These are phyloP conservation scores for Drosophila kikkawai DNA, from an alignment of 1,140 invertebrate species.

Conservation along the genomic window DNA sequence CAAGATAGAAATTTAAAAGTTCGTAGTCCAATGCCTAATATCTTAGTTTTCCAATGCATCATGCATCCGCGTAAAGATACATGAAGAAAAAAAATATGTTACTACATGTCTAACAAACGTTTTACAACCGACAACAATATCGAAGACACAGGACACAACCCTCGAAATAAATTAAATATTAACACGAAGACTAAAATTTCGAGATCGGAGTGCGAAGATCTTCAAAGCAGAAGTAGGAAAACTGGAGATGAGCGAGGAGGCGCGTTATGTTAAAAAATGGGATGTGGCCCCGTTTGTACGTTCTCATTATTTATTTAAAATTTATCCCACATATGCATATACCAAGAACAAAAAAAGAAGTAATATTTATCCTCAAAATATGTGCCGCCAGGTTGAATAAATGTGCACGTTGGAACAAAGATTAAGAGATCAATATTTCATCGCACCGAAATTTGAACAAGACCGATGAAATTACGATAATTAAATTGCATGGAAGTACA, in stretches of 20 bases:
- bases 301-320: constrained; percentile 32
- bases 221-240: neutral
- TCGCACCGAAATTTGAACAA: constrained; percentile 28
- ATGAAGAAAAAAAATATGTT: constrained; percentile 17
- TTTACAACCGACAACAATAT: constrained; percentile 6
- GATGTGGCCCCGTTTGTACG: constrained; percentile 33
- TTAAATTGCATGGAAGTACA: constrained; percentile 42
- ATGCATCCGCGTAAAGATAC: neutral
- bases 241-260: neutral
- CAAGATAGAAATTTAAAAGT: constrained; percentile 37
- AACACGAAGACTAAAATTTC: constrained; percentile 1
- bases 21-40: constrained; percentile 11
- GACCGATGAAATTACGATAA: constrained; percentile 27
- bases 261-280: constrained; percentile 9
- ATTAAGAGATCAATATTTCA: constrained; percentile 25
- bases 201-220: neutral
- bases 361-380: constrained; percentile 22
- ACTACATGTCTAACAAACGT: neutral
- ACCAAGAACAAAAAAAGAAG: constrained; percentile 26
- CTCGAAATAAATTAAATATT: constrained; percentile 1
- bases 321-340: constrained; percentile 41
- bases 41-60: constrained; percentile 17
- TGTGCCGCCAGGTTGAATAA: neutral
- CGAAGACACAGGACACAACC: neutral
- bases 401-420: constrained; percentile 10